phyloP scores from a whole-genome alignment of 2,888 invertebrate genomes.

The Anodontia alba region DNA sequence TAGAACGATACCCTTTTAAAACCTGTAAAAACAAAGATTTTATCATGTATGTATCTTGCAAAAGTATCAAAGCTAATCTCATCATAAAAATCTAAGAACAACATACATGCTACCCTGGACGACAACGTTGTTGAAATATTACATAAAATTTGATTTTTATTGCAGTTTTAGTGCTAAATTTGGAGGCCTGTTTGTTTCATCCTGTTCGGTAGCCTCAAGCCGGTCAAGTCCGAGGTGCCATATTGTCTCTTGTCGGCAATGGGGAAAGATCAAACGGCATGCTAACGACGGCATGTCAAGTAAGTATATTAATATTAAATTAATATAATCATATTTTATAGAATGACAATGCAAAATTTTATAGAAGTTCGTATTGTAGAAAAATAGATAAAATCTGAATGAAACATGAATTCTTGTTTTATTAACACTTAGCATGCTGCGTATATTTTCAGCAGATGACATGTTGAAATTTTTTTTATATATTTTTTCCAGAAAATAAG shows the following conservation, averaged over 20 bases:
- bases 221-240: conserved; percentile 1
- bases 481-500: too few relatives aligned
- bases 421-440: too few relatives aligned
- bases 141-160: conserved; percentile 14
- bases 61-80: conserved; percentile 46
- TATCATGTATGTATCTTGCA: conserved; percentile 36
- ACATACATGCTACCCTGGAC: conserved; percentile 25
- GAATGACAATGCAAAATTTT: too few relatives aligned
- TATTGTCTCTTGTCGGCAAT: not conserved
- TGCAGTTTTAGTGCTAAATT: conserved; percentile 12
- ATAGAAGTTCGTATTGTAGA: too few relatives aligned
- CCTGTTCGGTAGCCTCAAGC: not conserved
- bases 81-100: conserved; percentile 42
- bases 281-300: not conserved
- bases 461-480: too few relatives aligned
- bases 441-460: too few relatives aligned
- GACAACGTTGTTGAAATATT: not conserved
- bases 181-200: conserved; percentile 10
- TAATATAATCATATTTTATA: too few relatives aligned
- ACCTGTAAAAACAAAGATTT: conserved; percentile 14
- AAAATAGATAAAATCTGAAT: too few relatives aligned
- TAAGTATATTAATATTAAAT: too few relatives aligned
- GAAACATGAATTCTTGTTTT: too few relatives aligned
- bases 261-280: not conserved
- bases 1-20: not conserved